Evolutionary conservation across 2,888 invertebrate species (phyloP).

Genomic region (Protula sp.): DNA sequence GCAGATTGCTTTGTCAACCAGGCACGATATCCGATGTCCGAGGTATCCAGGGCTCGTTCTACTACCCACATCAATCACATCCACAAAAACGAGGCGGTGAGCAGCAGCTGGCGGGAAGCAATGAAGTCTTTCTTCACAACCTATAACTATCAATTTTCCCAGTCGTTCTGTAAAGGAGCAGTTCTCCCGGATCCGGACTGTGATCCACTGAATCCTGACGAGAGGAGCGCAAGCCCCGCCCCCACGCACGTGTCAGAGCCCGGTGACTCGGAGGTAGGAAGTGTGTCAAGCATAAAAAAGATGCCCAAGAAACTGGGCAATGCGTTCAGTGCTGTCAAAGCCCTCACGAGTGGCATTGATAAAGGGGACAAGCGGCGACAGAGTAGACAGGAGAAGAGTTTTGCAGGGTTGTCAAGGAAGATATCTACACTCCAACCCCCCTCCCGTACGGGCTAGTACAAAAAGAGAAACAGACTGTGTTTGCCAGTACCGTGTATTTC

Average conservation of each 20-base stretch:
- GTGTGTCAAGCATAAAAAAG: no score
- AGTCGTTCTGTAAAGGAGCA: neutral
- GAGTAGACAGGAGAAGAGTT: no score
- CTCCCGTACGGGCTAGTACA: no score
- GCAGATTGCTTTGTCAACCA: neutral
- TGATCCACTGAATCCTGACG: neutral
- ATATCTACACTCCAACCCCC: no score
- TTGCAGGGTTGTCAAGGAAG: no score
- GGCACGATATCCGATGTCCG: neutral
- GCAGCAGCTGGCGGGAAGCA: neutral
- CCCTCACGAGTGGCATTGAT: no score
- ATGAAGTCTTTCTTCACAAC: neutral
- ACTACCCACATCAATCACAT: neutral
- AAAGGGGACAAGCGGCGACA: no score
- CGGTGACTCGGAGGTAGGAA: neutral
- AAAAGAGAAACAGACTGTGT: no score
- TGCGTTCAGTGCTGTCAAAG: no score
- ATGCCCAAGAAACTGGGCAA: no score
- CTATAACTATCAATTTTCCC: neutral
- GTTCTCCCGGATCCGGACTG: neutral
- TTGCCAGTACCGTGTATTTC: no score
- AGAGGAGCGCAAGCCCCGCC: neutral
- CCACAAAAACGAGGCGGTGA: neutral
- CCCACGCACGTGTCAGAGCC: neutral
- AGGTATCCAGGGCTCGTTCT: neutral